Base-by-base conservation (phyloP, 2,888 invertebrate genomes). In the Ptychoptera albimana region DNA sequence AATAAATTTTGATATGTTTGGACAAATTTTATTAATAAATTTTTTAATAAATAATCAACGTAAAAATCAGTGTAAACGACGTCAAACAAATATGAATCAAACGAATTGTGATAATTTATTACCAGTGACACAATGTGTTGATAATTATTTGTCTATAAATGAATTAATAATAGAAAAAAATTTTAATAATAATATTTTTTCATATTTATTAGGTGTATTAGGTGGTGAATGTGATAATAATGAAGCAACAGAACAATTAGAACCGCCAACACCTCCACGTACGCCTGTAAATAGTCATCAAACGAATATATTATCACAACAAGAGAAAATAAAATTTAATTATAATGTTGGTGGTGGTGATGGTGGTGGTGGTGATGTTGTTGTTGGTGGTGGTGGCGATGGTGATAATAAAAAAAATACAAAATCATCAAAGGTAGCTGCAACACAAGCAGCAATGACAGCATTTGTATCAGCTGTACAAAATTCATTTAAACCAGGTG, bases 221-320 rank as follows among this genome's bases (percentile, higher is more conserved):
- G n/a, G 9, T 32, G n/a, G n/a, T 32, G 9, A 11, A 7, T 11
- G n/a, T 32, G 9, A 3, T 11, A 32, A 11, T 32, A 8, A 3
- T 11, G 9, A 9, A 12, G 36, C n/a, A 13, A 8, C 8, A 3
- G n/a, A 11, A 13, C 36, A 36, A 12, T 13, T 36, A 13, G 36
- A 49, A 34, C 51, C 51, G 8, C 50, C 50, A 31, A 50, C 51
- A 37, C 51, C 51, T 5, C 51, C 51, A n/a, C 48, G 50, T 13
- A 50, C 51, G 35, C 50, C 51, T 39, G 45, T 45, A 9, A 40
- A 15, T n/a, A 12, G 5, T 12, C 13, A 7, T 7, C 8, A 13
- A 30, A 13, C 7, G n/a, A 12, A 13, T 8, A n/a, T 7, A 13
- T 13, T 37, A 12, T 4, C 3, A 12, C n/a, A n/a, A 8, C 13